phyloP scores from a whole-genome alignment of 2,888 invertebrate species.

The Apodemia mormo region DNA sequence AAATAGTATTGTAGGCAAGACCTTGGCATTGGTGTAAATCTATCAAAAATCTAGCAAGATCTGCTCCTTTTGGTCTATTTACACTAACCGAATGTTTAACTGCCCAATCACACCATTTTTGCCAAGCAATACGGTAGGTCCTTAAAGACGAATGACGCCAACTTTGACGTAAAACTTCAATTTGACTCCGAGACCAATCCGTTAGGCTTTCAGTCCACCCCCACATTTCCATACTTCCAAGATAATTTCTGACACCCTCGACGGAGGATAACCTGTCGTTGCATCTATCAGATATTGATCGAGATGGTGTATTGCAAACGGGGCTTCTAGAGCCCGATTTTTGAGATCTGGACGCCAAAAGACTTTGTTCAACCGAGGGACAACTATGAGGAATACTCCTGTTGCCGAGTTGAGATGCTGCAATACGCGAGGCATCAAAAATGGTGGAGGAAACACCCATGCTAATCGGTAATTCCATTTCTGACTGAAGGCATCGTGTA shows the following conservation, averaged over 20 bases:
- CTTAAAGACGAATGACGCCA: constrained; percentile 16
- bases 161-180: constrained; percentile 7
- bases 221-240: constrained; percentile 33
- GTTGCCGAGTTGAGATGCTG: constrained; percentile 32
- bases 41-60: constrained; percentile 11
- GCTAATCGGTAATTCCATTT: constrained; percentile 37
- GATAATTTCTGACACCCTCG: constrained; percentile 23
- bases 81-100: background rate
- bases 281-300: constrained; percentile 25
- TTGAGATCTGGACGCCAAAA: constrained; percentile 41
- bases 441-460: constrained; percentile 41
- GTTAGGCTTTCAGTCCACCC: constrained; percentile 16
- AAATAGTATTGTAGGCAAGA: background rate
- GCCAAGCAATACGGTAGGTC: constrained; percentile 10
- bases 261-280: constrained; percentile 30
- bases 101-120: constrained; percentile 7
- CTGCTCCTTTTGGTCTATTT: constrained; percentile 4
- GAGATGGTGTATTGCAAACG: constrained; percentile 27
- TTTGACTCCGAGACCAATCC: background rate
- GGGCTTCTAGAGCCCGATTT: constrained; percentile 24
- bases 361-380: constrained; percentile 40
- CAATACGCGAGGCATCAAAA: constrained; percentile 33
- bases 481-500: constrained; percentile 37
- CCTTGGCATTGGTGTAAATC: constrained; percentile 9
- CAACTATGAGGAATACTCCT: constrained; percentile 28